Base-by-base conservation (phyloP, 2,113 vertebrate genomes). In the Mustela nigripes region DNA sequence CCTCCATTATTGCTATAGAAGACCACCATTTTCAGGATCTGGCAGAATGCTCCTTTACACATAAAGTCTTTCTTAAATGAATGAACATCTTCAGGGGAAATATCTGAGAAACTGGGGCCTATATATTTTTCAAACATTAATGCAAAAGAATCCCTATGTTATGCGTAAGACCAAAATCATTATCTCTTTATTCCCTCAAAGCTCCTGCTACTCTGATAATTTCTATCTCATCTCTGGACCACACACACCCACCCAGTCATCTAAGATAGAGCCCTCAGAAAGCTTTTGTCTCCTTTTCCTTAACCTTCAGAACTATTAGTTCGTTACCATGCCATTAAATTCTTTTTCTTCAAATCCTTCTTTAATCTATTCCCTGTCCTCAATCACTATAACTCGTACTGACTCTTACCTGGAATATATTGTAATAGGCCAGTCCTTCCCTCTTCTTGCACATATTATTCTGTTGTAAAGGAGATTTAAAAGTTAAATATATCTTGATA, bases 1-100 rank as follows among this genome's bases (percentile, higher is more conserved):
- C 33, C 45, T 86, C 39, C 67, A 71, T 65, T n/a, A 69, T n/a
- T 95, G 53, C 58, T 95, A 22, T 33, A 53, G 53, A 89, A 80
- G 18, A 83, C 28, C 1, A 48, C 50, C 76, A 85, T 73, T 85
- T 89, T 95, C 15, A 74, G 58, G 48, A 92, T 62, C n/a, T 74
- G 22, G 45, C 16, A 73, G 45, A 93, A 96, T 7, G 79, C 10
- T 22, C 19, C 74, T 79, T 39, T 53, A 69, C 33, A 14, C 12
- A 53, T 62, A 48, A 73, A 79, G 11, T 31, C 14, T 56, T 82
- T 95, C 96, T 85, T 50, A 91, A 94, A 76, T 63, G 31, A 95
- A 87, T 88, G 26, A 62, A 48, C 26, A 86, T 63, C 74, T 93
- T 87, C 15, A 79, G 19, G 26, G 12, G 24, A 65, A 63, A 94